phyloP scores from a whole-genome alignment of 2,113 vertebrate genomes.

The Columbina picui region DNA sequence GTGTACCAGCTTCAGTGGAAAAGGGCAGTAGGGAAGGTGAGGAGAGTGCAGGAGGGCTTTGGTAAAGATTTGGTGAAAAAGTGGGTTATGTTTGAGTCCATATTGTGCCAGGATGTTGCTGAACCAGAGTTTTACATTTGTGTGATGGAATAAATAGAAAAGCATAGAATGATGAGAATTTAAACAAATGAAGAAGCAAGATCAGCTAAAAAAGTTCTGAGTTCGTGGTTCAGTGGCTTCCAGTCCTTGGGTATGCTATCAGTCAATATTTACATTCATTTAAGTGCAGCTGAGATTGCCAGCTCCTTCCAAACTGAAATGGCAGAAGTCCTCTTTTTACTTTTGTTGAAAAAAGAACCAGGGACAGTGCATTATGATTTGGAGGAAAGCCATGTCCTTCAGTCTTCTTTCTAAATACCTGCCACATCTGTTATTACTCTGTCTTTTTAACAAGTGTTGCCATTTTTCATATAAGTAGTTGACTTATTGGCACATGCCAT shows the following conservation, averaged over 20 bases:
- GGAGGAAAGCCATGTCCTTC: not conserved
- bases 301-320: not conserved
- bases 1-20: not conserved
- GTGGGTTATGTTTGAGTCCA: not conserved
- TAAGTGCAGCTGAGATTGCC: not conserved
- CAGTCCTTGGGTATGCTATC: not conserved
- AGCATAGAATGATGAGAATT: not conserved
- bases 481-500: not conserved
- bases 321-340: not conserved
- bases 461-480: not conserved
- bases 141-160: not conserved
- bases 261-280: conserved; percentile 11
- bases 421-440: not conserved
- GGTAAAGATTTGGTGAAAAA: not conserved
- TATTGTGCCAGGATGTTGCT: not conserved
- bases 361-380: not conserved
- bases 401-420: not conserved
- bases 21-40: not conserved
- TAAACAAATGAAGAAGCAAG: not conserved
- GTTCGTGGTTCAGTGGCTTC: not conserved
- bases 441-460: not conserved
- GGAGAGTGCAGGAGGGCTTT: not conserved
- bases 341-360: not conserved
- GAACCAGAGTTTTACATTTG: not conserved
- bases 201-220: not conserved